Evolutionary conservation across 2,113 vertebrate genomes (phyloP), one percentile per base, ranked within the genome.

Genomic region (Brienomyrus longianalis): DNA sequence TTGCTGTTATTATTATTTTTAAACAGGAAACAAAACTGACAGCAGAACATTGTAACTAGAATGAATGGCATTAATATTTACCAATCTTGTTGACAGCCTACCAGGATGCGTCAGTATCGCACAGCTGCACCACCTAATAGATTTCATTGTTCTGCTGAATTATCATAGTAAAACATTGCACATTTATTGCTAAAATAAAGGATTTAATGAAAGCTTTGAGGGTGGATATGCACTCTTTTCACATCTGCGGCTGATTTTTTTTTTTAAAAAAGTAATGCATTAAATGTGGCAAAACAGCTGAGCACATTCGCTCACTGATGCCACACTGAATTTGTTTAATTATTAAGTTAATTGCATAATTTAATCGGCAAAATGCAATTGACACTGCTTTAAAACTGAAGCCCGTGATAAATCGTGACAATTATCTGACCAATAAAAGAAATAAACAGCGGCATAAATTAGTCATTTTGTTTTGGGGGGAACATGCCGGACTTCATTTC

Each of bases 131-230:
- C n/a, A 62, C n/a, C 35, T 59, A 74, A 87, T 51, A 19, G 45
- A 23, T 70, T 74, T n/a, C 23, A 87, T 86, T 66, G 54, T n/a
- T 52, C 56, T 35, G 45, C 27, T 9, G 74, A 89, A 89, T 70
- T 48, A 90, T 70, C 54, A 87, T 52, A 86, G 59, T 62, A 85
- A 89, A 54, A 31, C 43, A 48, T 54, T 51, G 3, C 11, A 17
- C 83, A 27, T 89, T 77, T 74, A 50, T 66, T 89, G 83, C 45
- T 45, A 86, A 66, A 54, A 86, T 59, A 87, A 70, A 48, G 50
- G 19, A 87, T 50, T 87, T 48, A 31, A 86, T 90, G n/a, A 90
- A 90, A 85, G 23, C 77, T 48, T 89, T 59, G 88, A 59, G 51
- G n/a, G n/a, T 43, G 21, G 15, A 89, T 83, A 89, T 62, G 52